phyloP scores from a whole-genome alignment of 2,113 vertebrate species.

The Edolisoma coerulescens region DNA sequence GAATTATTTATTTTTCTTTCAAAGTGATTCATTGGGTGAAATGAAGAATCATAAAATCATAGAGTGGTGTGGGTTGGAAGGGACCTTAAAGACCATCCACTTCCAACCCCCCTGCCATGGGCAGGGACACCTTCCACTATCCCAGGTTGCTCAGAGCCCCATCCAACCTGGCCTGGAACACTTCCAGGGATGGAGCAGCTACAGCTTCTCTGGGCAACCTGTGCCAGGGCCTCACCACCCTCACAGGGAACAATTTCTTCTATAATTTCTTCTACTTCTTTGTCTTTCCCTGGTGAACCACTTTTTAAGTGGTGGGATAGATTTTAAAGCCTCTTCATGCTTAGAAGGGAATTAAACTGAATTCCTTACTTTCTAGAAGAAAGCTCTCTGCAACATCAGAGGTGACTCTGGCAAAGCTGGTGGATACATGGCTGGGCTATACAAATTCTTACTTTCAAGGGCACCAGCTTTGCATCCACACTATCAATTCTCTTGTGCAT shows the following conservation, averaged over 20 bases:
- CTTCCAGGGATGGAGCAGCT: background rate
- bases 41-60: background rate
- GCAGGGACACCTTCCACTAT: background rate
- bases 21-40: background rate
- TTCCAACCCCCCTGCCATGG: background rate
- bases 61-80: background rate
- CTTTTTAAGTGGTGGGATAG: background rate
- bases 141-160: background rate
- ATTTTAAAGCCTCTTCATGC: background rate
- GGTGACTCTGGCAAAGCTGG: background rate
- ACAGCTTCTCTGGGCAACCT: background rate
- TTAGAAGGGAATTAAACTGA: background rate
- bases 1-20: background rate
- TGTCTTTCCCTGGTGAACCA: background rate
- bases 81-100: background rate
- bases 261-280: background rate
- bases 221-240: background rate
- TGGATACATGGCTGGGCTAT: background rate
- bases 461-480: background rate
- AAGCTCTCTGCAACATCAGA: background rate
- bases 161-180: rapidly evolving
- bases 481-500: background rate
- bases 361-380: background rate
- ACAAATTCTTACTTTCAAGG: background rate
- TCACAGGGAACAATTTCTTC: rapidly evolving